Conservation (phyloP, 2,797 vertebrate species). For the Sarcophilus harrisii region DNA sequence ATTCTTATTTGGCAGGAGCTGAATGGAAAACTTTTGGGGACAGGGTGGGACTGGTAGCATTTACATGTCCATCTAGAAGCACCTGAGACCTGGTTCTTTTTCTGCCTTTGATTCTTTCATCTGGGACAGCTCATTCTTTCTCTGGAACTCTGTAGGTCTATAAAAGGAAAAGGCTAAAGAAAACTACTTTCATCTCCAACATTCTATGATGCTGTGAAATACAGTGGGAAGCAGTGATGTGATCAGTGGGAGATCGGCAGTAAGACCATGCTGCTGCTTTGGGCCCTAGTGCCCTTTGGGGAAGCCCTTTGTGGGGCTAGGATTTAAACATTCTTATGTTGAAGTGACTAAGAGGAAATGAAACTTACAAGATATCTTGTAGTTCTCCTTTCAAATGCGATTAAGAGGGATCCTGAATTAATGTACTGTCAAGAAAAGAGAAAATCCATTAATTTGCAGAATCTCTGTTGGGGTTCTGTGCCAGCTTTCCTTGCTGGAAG, state of each 20-base stretch:
- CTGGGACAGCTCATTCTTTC: not conserved
- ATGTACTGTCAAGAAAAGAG: constrained; percentile 70
- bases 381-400: constrained; percentile 67
- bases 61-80: not conserved
- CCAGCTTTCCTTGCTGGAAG: not conserved
- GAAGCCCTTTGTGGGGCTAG: not conserved
- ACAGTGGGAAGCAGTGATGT: not conserved
- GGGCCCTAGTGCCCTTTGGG: not conserved
- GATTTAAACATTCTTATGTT: constrained; percentile 4
- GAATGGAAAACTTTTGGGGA: not conserved
- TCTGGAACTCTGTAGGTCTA: not conserved
- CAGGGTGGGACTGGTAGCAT: not conserved
- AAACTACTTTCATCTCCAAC: not conserved
- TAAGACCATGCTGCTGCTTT: not conserved
- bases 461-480: not conserved
- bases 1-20: not conserved
- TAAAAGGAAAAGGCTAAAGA: not conserved
- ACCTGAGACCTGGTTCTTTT: not conserved
- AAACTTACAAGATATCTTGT: constrained; percentile 73
- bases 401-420: constrained; percentile 72
- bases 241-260: no score
- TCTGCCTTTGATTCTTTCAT: not conserved
- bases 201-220: constrained; percentile 12
- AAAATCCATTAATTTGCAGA: not conserved
- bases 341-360: not conserved